A percentile compares a stretch with the other conserved stretches of the same genome.
Evolutionary conservation across 2,113 vertebrate genomes (phyloP).

Genomic region (Cyprinodon brontotheroides): DNA sequence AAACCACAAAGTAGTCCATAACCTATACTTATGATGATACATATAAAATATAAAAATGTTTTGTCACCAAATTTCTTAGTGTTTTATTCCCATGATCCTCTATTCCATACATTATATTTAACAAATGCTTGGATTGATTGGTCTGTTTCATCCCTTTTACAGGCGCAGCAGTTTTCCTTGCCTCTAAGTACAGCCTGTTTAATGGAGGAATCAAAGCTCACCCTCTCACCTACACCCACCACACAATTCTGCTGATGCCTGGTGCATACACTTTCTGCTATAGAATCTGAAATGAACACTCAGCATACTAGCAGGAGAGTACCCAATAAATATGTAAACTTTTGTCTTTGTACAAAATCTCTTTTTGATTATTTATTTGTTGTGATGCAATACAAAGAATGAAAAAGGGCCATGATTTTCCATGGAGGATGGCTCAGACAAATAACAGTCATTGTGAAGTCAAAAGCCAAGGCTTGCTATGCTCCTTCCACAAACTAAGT

Average conservation of each 20-base stretch:
- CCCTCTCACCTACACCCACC: slow-evolving; percentile 13
- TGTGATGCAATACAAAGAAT: background rate
- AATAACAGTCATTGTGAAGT: background rate
- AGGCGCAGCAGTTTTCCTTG: slow-evolving; percentile 56
- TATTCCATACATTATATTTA: slow-evolving; percentile 14
- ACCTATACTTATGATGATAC: background rate
- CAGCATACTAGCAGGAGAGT: slow-evolving; percentile 6
- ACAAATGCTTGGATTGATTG: slow-evolving; percentile 34
- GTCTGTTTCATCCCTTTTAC: slow-evolving; percentile 34
- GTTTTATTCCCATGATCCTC: background rate
- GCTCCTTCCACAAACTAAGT: slow-evolving; percentile 18
- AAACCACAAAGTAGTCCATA: slow-evolving; percentile 8
- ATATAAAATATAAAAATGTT: background rate
- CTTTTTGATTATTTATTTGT: background rate
- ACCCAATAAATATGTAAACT: slow-evolving; percentile 15
- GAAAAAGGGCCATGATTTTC: background rate
- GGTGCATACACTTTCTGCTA: slow-evolving; percentile 27
- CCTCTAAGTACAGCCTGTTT: slow-evolving; percentile 36
- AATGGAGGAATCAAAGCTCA: slow-evolving; percentile 54
- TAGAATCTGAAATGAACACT: slow-evolving; percentile 33
- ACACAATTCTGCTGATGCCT: slow-evolving; percentile 54
- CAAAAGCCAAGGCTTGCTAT: slow-evolving; percentile 5
- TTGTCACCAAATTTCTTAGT: background rate
- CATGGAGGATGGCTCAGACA: background rate
- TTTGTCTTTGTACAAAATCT: slow-evolving; percentile 5